phyloP scores from a whole-genome alignment of 2,113 vertebrate genomes.

The zebrafish (Danio rerio) region GRCz12tu NC_133188.1:28944501-28945000 shows the following conservation, averaged over 20 bases:
- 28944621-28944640: slow-evolving; percentile 35
- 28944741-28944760: slow-evolving; percentile 44
- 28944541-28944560: background rate
- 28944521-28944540: background rate
- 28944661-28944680: slow-evolving; percentile 17
- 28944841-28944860: too few relatives aligned
- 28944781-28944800: too few relatives aligned
- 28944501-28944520: background rate
- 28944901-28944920: too few relatives aligned
- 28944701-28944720: background rate
- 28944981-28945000: too few relatives aligned
- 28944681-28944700: slow-evolving; percentile 6
- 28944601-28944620: background rate
- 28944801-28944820: too few relatives aligned
- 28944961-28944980: too few relatives aligned
- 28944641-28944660: slow-evolving; percentile 10
- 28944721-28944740: background rate
- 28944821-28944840: too few relatives aligned
- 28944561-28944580: background rate
- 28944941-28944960: too few relatives aligned
- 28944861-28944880: too few relatives aligned
- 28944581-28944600: background rate
- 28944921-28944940: too few relatives aligned
- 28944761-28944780: background rate
- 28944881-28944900: too few relatives aligned